phyloP scores from a whole-genome alignment of 2,888 invertebrate species.

The Lissonota sp. region DNA sequence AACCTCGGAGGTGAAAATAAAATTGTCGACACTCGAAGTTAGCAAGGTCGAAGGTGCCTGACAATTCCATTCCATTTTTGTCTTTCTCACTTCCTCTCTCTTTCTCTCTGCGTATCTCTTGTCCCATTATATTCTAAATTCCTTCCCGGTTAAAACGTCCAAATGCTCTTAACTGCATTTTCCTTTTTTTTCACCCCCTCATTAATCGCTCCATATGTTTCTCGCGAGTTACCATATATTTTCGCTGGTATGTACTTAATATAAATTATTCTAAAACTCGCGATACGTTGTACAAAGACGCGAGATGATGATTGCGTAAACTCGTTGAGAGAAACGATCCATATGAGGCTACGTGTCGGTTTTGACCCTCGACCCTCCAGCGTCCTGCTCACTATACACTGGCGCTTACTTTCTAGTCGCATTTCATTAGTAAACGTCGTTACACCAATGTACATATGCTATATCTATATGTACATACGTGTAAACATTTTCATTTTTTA shows the following conservation, averaged over 20 bases:
- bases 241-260: slow-evolving; percentile 7
- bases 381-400: slow-evolving; percentile 64
- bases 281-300: not conserved
- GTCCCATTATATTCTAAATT: slow-evolving; percentile 8
- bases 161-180: not conserved
- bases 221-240: slow-evolving; percentile 3
- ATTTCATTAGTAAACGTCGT: slow-evolving; percentile 57
- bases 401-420: slow-evolving; percentile 63
- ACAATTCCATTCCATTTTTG: slow-evolving; percentile 28
- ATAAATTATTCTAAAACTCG: slow-evolving; percentile 24
- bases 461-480: not conserved
- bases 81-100: not conserved
- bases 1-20: not conserved
- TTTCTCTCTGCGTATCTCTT: not conserved
- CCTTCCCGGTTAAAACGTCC: not conserved
- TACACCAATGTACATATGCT: slow-evolving; percentile 1
- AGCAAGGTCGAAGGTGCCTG: slow-evolving; percentile 71
- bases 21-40: slow-evolving; percentile 10
- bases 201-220: not conserved
- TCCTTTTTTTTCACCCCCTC: not conserved
- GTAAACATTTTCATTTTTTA: not conserved
- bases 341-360: slow-evolving; percentile 63
- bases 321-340: slow-evolving; percentile 49
- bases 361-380: slow-evolving; percentile 77
- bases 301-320: slow-evolving; percentile 52